Base-by-base conservation (phyloP, 2,797 vertebrate species). In the Ptychadena robeensis region DNA sequence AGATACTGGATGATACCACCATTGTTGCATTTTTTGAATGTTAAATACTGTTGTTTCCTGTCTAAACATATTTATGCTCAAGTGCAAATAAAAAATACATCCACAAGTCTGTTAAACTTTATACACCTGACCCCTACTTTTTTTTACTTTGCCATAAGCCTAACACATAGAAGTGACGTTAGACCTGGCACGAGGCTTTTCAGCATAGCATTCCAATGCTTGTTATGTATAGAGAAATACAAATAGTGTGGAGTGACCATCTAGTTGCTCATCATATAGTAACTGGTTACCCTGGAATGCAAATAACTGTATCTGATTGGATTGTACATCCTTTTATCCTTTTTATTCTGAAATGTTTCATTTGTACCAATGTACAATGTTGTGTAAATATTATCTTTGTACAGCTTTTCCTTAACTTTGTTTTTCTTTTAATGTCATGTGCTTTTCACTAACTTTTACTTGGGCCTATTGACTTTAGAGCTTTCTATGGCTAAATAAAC, bases 401-500 rank as follows among this genome's bases (percentile, higher is more conserved):
- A 93, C 89, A 93, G 86, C 84, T 90, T 90, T 85, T 88, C 85
- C 88, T 82, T 91, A 88, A 87, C 82, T 81, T 87, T 88, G n/a
- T 81, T 88, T 92, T 93, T 78, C 88, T 92, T 93, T 87, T 88
- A 86, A 91, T 92, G 85, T 90, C 90, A 89, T 93, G 89, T 92
- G 91, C 88, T 91, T 91, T 88, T 86, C 88, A 89, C 91, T 93
- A 64, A 87, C 63, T 6, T 15, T 67, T 88, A 89, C 74, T 88
- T 92, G 89, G 86, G 82, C 83, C 91, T 90, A 88, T 95, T 94
- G 94, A 91, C 94, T 91, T 88, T 95, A 94, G 93, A 91, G 87
- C 88, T 94, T 92, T 91, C 92, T 90, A 92, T 89, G 88, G 89
- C 89, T 90, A 92, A 85, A 88, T 92, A 94, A 93, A 95, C 88